Percentiles rank a stretch among this genome's conserved stretches.
Evolutionary conservation across 2,888 invertebrate genomes (phyloP).

Genomic region (Liodrosophila aerea): DNA sequence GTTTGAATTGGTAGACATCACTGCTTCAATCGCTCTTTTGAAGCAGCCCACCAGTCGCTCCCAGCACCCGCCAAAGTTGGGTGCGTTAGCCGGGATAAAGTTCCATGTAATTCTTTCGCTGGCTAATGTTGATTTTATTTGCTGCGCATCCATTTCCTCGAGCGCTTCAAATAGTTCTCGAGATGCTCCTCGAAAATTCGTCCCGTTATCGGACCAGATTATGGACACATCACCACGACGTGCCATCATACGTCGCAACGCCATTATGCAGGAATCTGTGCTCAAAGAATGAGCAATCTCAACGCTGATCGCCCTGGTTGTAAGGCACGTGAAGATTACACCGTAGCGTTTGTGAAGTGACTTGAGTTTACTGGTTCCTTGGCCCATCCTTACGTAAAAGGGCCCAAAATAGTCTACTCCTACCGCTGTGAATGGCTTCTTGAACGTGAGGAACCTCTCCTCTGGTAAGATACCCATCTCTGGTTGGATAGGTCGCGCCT

Average conservation of each 20-base stretch:
- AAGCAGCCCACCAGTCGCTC: slow-evolving; percentile 50
- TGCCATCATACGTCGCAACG: slow-evolving; percentile 32
- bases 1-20: slow-evolving; percentile 29
- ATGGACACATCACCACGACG: slow-evolving; percentile 26
- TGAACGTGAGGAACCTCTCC: slow-evolving; percentile 1
- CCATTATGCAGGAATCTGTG: slow-evolving; percentile 37
- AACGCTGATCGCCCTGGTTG: slow-evolving; percentile 30
- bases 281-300: slow-evolving; percentile 27
- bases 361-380: slow-evolving; percentile 8
- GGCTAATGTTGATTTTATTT: slow-evolving; percentile 2
- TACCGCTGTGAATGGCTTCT: slow-evolving; percentile 42
- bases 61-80: slow-evolving; percentile 49
- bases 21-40: slow-evolving; percentile 35
- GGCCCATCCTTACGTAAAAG: slow-evolving; percentile 16
- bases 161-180: slow-evolving; percentile 24
- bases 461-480: slow-evolving; percentile 57
- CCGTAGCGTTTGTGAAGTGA: slow-evolving; percentile 19
- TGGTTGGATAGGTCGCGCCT: slow-evolving; percentile 31
- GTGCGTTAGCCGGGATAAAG: slow-evolving; percentile 50
- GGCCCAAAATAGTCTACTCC: slow-evolving; percentile 62
- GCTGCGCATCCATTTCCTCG: slow-evolving; percentile 25
- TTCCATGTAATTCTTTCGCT: slow-evolving; percentile 43
- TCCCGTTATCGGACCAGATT: slow-evolving; percentile 42
- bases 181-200: slow-evolving; percentile 34
- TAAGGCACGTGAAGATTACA: slow-evolving; percentile 40